Conservation (phyloP, 2,797 vertebrate species). For the Sebastolobus altivelis region DNA sequence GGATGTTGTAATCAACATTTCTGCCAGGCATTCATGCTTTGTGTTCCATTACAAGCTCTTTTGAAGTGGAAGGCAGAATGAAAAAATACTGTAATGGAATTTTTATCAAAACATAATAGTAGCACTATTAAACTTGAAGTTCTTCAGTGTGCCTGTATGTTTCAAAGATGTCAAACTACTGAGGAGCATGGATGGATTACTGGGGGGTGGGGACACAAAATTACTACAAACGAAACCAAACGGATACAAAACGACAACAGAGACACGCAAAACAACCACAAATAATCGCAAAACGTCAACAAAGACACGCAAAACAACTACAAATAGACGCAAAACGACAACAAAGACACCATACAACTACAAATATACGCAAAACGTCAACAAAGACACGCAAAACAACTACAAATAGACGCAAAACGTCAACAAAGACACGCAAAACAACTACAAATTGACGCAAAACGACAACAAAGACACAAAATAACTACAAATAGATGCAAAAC, state of each 20-base stretch:
- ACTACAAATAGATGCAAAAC: not conserved
- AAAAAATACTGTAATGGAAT: constrained; percentile 22
- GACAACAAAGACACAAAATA: no score
- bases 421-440: not conserved
- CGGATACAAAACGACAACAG: no score
- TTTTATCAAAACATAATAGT: constrained; percentile 6
- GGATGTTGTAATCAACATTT: constrained; percentile 47
- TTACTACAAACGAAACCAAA: no score
- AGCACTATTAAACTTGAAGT: constrained; percentile 11
- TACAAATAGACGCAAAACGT: not conserved
- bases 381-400: not conserved
- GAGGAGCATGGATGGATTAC: not conserved
- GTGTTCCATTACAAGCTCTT: constrained; percentile 33
- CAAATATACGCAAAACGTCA: not conserved
- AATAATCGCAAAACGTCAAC: no score
- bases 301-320: not conserved
- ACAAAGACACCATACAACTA: not conserved
- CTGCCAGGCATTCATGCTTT: constrained; percentile 39
- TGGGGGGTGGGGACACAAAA: not conserved
- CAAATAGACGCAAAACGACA: not conserved
- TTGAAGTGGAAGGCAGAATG: constrained; percentile 21
- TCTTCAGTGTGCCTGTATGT: not conserved
- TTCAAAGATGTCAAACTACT: constrained; percentile 16
- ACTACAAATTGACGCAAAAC: no score
- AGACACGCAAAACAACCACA: no score